Evolutionary conservation across 92 coral and sea anemone genomes (phyloP), one percentile per base, ranked within the genome.

Genomic region (Phymanthus crucifer): DNA sequence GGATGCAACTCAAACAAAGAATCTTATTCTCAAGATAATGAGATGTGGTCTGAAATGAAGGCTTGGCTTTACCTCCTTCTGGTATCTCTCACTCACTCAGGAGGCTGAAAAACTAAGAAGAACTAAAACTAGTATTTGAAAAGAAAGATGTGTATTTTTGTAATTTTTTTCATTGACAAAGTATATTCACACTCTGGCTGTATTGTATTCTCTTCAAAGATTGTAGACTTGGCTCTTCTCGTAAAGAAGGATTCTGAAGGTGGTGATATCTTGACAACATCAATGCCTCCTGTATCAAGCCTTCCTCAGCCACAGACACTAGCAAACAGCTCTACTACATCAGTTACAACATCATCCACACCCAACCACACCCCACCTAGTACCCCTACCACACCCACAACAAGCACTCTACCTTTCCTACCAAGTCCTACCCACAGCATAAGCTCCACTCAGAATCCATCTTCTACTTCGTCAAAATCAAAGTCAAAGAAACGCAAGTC

Each of bases 321-420:
- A 37, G 75, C 80, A 14, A 86, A 71, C 72, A 71, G 91, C 75
- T 82, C 96, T 33, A 76, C 83, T 34, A 85, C 89, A 40, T 72
- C 94, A 40, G 74, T 92, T 14, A 83, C 95, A 6, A 75, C 94
- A 70, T 91, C 98, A 18, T 77, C 97, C 66, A 90, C 86, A 27
- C 94, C 98, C 65, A 93, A 90, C 88, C 97, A 91, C 86, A 93
- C 99, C 74, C 97, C 99, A 11, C 99, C 99, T 33, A 84, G 91
- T 40, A 95, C 98, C 38, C 97, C 99, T 3, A 93, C 99, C 81
- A 95, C 99, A 27, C 97, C 99, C 71, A 93, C 99, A 2, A 85
- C 93, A 19, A 46, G 81, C 11, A 38, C 79, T 26, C 72, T 92
- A 32, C 89, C 99, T 38, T 83, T 93, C 47, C 83, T 87, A 38